These are phyloP conservation scores for Misgurnus mizolepis DNA, from an alignment of 2,113 vertebrate genomes.

Conservation along the genomic window DNA sequence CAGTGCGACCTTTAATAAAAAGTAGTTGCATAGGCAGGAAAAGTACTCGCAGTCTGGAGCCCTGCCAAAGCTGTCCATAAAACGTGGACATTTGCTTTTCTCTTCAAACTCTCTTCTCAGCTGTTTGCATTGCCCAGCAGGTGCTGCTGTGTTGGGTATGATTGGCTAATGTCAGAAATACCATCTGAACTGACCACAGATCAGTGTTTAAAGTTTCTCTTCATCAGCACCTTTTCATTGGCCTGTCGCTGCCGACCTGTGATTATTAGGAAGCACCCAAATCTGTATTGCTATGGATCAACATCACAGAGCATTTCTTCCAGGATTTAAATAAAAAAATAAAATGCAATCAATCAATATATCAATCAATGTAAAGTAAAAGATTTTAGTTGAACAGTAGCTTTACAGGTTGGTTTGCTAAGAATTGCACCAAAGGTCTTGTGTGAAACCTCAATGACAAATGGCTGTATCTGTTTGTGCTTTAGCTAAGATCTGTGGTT, in stretches of 20 bases:
- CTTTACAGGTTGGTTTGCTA: background rate
- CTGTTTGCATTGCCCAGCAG: background rate
- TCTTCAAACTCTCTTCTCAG: background rate
- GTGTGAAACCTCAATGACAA: background rate
- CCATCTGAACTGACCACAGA: slow-evolving; percentile 2
- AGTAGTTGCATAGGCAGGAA: too few relatives aligned
- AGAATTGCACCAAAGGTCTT: background rate
- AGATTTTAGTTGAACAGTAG: background rate
- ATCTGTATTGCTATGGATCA: background rate
- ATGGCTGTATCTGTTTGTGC: background rate
- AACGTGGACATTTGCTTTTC: background rate
- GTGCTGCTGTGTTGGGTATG: background rate
- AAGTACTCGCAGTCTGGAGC: too few relatives aligned
- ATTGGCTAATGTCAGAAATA: background rate
- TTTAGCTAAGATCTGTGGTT: background rate
- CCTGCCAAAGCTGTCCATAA: background rate
- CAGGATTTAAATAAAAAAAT: background rate
- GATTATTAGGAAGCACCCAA: slow-evolving; percentile 43
- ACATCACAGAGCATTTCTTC: background rate
- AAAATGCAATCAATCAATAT: too few relatives aligned
- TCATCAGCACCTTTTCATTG: slow-evolving; percentile 10
- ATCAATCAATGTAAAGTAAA: background rate
- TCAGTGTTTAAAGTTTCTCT: background rate
- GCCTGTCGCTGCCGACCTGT: slow-evolving; percentile 14
- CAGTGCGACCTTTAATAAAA: too few relatives aligned